phyloP scores from a whole-genome alignment of 2,888 invertebrate species.

The Diadegma fenestrale region DNA sequence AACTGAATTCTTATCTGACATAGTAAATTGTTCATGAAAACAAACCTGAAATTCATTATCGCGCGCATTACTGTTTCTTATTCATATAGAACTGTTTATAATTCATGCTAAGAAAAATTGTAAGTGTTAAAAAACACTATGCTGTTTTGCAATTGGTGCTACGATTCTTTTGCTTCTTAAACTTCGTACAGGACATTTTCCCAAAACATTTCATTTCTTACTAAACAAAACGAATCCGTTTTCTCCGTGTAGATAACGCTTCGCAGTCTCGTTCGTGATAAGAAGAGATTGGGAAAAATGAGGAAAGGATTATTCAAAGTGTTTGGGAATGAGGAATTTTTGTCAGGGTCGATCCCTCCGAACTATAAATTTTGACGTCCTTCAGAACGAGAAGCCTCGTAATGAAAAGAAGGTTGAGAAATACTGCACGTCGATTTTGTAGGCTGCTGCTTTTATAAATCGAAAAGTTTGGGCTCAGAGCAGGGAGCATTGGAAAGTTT shows the following conservation, averaged over 20 bases:
- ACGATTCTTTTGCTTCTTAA: too few relatives aligned
- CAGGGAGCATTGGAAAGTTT: constrained; percentile 37
- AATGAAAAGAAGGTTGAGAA: not conserved
- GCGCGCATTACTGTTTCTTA: too few relatives aligned
- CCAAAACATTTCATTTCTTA: too few relatives aligned
- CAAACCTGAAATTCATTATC: too few relatives aligned
- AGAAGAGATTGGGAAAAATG: not conserved
- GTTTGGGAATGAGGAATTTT: not conserved
- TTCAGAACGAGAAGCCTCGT: not conserved
- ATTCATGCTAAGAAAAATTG: too few relatives aligned
- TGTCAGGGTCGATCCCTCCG: not conserved
- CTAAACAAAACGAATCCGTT: too few relatives aligned
- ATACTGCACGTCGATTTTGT: not conserved
- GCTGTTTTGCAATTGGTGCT: too few relatives aligned
- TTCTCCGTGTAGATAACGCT: not conserved
- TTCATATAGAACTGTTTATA: too few relatives aligned
- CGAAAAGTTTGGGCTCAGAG: constrained; percentile 27
- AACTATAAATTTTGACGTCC: not conserved
- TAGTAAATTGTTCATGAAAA: too few relatives aligned
- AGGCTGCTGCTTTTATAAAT: constrained; percentile 4
- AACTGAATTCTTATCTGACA: too few relatives aligned
- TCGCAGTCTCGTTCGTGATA: not conserved
- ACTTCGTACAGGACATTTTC: too few relatives aligned
- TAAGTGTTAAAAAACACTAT: too few relatives aligned
- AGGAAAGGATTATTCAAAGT: not conserved